Base-by-base conservation (phyloP, 2,888 invertebrate genomes). In the Galerucella pusilla region DNA sequence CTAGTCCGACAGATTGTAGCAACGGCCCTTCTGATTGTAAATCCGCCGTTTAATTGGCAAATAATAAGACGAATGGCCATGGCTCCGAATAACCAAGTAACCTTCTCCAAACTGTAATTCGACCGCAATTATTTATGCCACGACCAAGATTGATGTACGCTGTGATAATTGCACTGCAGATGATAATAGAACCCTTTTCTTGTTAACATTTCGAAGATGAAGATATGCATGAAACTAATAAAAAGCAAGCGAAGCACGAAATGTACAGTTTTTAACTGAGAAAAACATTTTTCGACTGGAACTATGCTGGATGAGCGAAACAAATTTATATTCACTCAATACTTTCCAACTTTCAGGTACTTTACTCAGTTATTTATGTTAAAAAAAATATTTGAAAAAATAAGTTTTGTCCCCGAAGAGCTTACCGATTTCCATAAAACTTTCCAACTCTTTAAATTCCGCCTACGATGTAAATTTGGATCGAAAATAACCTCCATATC, bases 401-500 rank as follows among this genome's bases (percentile, higher is more conserved):
- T 42, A 42, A 42, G 35, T 42, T 42, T 42, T 7, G 7, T 7
- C 35, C 35, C 35, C 35, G 20, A 57, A 57, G 16, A 20, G 10
- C 16, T 20, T 57, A 57, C 16, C 16, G 20, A 16, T 57, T 57
- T 20, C 57, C 57, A 57, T 57, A 20, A 57, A 57, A 57, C 57
- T 54, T 54, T 54, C 14, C 6, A 54, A n/a, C 54, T 54, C 14
- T n/a, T 16, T n/a, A 14, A 54, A 20, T 57, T 57, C 11, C 20
- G 57, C 20, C 57, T 20, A 20, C 57, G 20, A 57, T 57, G 57
- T 20, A 20, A 16, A 57, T 57, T 57, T 57, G 16, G 3, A 57
- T 57, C 20, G 57, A 46, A 65, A 65, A 65, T 12, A 65, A 46
- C n/a, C 20, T 65, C 45, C 64, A 20, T 46, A 65, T 46, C 64